Percentiles rank a stretch among this genome's conserved stretches.
These are phyloP conservation scores for Acanthurus lineatus DNA, from an alignment of 2,797 vertebrate genomes.

Conservation along the genomic window DNA sequence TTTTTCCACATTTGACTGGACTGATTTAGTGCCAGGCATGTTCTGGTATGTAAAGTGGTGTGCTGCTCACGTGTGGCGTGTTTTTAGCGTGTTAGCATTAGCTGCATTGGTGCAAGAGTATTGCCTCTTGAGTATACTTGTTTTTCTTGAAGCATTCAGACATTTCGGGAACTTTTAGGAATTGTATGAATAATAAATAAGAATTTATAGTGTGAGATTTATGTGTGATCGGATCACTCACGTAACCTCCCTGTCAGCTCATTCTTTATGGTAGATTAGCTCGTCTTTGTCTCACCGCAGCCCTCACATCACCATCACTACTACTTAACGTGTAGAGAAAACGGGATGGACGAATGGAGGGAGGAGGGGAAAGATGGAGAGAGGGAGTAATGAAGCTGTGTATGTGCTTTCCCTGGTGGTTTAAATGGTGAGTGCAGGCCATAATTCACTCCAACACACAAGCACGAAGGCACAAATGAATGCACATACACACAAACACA, in stretches of 20 bases:
- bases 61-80: background rate
- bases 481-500: constrained; percentile 26
- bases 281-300: constrained; percentile 65
- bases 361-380: constrained; percentile 49
- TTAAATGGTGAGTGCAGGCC: constrained; percentile 74
- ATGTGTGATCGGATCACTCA: constrained; percentile 9
- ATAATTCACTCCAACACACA: constrained; percentile 72
- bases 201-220: constrained; percentile 16
- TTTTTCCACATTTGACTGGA: constrained; percentile 25
- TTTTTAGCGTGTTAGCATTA: background rate
- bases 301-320: constrained; percentile 36
- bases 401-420: constrained; percentile 69
- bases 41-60: constrained; percentile 16
- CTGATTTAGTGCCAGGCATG: constrained; percentile 17
- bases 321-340: constrained; percentile 48
- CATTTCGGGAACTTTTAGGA: background rate
- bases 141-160: background rate
- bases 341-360: constrained; percentile 7
- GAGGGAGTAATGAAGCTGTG: constrained; percentile 69
- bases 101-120: background rate
- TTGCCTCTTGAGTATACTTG: too few species aligned
- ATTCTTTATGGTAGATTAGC: constrained; percentile 60
- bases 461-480: constrained; percentile 52
- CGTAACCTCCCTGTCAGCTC: constrained; percentile 36
- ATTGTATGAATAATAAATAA: constrained; percentile 14